Evolutionary conservation across 2,888 invertebrate species (phyloP).

Genomic region (Branchellion lobata): DNA sequence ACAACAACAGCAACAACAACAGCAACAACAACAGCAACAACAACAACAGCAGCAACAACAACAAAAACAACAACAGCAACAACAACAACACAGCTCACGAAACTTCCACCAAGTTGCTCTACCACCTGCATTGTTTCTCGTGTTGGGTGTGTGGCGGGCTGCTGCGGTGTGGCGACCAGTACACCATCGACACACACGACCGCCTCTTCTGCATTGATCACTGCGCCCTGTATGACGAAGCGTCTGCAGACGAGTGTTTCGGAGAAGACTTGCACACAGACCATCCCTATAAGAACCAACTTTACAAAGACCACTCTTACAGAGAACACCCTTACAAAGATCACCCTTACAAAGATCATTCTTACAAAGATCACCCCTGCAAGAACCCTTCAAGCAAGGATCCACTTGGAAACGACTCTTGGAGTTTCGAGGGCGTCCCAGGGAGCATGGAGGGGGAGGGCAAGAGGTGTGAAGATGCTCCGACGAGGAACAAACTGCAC

Average conservation of each 20-base stretch:
- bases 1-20: background rate
- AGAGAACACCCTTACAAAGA: background rate
- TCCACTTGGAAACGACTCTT: too few species aligned
- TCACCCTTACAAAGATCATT: background rate
- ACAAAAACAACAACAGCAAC: background rate
- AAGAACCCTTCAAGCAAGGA: too few species aligned
- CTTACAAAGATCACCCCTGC: background rate
- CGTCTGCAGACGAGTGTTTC: background rate
- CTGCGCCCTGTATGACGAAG: background rate
- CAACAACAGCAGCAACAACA: background rate
- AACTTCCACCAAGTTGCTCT: constrained; percentile 7
- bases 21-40: background rate
- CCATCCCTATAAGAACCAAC: background rate
- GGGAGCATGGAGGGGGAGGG: too few species aligned
- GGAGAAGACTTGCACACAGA: too few species aligned
- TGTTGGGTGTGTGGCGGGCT: constrained; percentile 34
- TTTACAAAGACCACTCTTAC: background rate
- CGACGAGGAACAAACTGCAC: too few species aligned
- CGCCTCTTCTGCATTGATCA: constrained; percentile 21
- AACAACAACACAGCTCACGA: background rate
- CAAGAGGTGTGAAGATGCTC: too few species aligned
- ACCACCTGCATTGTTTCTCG: constrained; percentile 43
- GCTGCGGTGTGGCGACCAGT: constrained; percentile 37
- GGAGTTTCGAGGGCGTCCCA: too few species aligned
- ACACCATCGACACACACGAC: constrained; percentile 20